Percentiles rank a stretch among this genome's conserved stretches.
Evolutionary conservation across 2,113 vertebrate genomes (phyloP).

Genomic region (Beaufortia kweichowensis): DNA sequence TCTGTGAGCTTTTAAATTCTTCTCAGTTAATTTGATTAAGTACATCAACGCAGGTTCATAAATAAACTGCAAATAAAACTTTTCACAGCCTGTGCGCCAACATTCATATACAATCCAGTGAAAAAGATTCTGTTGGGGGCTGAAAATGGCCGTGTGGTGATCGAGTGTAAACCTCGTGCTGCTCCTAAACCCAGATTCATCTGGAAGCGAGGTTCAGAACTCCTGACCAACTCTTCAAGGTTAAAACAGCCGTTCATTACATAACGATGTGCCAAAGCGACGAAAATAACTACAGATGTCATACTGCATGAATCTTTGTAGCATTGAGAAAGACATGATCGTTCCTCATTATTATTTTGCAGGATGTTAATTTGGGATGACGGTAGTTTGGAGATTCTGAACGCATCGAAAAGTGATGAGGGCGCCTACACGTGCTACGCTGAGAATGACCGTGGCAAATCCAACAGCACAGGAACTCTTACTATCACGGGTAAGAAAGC

Average conservation of each 20-base stretch:
- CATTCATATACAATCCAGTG: slow-evolving; percentile 92
- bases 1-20: slow-evolving; percentile 77
- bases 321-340: not conserved
- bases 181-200: slow-evolving; percentile 90
- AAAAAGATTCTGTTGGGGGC: slow-evolving; percentile 91
- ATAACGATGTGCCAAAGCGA: no score
- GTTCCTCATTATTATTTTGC: not conserved
- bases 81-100: slow-evolving; percentile 84
- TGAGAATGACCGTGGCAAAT: slow-evolving; percentile 92
- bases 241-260: slow-evolving; percentile 59
- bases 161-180: slow-evolving; percentile 93
- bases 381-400: slow-evolving; percentile 92
- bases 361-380: slow-evolving; percentile 90
- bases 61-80: no score
- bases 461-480: slow-evolving; percentile 88
- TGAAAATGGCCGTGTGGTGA: slow-evolving; percentile 85
- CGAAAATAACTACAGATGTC: not conserved
- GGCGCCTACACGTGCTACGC: slow-evolving; percentile 91
- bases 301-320: not conserved
- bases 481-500: slow-evolving; percentile 84
- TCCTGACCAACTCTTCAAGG: slow-evolving; percentile 88
- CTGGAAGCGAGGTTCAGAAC: slow-evolving; percentile 92
- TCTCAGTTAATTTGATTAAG: not conserved
- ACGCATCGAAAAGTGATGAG: slow-evolving; percentile 85
- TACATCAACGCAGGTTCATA: no score